Percentiles rank a stretch among this genome's conserved stretches.
Conservation (phyloP, 64 coral and sea anemone species). For the Trachythela sp. region DNA sequence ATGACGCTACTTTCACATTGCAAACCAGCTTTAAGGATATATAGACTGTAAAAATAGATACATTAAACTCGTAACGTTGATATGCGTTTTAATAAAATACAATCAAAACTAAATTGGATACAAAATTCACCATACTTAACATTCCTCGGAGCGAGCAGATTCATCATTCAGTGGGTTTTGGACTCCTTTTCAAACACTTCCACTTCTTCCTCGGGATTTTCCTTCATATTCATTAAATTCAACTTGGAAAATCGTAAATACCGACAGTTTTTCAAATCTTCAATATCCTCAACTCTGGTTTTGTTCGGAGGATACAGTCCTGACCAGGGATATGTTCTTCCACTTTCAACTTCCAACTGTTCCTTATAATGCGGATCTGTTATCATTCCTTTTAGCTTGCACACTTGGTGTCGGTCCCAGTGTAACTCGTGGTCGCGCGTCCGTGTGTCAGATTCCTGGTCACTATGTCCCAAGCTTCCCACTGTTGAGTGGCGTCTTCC, state of each 20-base stretch:
- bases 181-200: constrained; percentile 29
- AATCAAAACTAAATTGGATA: no score
- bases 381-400: background rate
- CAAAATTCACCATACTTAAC: no score
- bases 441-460: background rate
- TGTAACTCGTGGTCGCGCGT: background rate
- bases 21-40: no score
- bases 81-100: no score
- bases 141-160: background rate
- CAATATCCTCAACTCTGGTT: background rate
- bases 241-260: constrained; percentile 1
- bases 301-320: background rate
- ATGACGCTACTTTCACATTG: no score
- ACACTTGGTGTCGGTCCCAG: constrained; percentile 2
- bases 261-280: background rate
- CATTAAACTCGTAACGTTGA: no score
- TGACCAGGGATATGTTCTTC: background rate
- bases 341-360: background rate
- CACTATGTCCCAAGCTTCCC: background rate
- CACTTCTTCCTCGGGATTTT: constrained; percentile 17
- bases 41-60: no score
- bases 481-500: background rate
- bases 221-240: background rate
- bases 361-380: constrained; percentile 20
- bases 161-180: background rate